Conservation (phyloP, 2,113 vertebrate genomes). For the Cyanistes caeruleus region DNA sequence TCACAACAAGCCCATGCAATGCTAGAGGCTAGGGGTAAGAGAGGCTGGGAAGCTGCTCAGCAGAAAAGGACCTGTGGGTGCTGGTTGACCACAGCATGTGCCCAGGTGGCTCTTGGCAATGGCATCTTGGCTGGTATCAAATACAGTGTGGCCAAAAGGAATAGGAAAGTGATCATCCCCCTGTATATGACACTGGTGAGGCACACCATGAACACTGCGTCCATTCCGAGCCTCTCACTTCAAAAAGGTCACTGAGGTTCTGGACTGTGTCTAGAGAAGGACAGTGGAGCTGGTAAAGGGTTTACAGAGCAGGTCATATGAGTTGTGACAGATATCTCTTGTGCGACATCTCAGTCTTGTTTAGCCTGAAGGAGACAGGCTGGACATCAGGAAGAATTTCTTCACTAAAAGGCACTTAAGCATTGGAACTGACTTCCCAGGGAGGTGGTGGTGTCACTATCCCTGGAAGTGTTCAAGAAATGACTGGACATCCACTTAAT, state of each 20-base stretch:
- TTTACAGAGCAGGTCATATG: background rate
- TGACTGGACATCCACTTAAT: fast-evolving
- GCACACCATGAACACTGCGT: too few species aligned
- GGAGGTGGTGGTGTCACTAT: background rate
- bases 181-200: background rate
- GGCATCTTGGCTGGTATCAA: background rate
- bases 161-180: background rate
- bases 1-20: background rate
- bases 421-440: background rate
- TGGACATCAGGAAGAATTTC: background rate
- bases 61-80: background rate
- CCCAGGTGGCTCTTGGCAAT: too few species aligned
- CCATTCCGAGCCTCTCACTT: background rate
- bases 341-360: background rate
- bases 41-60: background rate
- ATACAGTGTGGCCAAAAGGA: background rate
- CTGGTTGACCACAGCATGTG: fast-evolving
- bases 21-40: background rate
- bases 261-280: background rate
- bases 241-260: background rate
- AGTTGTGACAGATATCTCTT: too few species aligned
- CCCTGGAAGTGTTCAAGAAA: background rate
- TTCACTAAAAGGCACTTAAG: background rate
- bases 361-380: background rate
- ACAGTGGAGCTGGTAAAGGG: background rate